Percentiles rank a stretch among this genome's conserved stretches.
phyloP scores from a whole-genome alignment of 2,113 vertebrate species.

The Peucedramus taeniatus region DNA sequence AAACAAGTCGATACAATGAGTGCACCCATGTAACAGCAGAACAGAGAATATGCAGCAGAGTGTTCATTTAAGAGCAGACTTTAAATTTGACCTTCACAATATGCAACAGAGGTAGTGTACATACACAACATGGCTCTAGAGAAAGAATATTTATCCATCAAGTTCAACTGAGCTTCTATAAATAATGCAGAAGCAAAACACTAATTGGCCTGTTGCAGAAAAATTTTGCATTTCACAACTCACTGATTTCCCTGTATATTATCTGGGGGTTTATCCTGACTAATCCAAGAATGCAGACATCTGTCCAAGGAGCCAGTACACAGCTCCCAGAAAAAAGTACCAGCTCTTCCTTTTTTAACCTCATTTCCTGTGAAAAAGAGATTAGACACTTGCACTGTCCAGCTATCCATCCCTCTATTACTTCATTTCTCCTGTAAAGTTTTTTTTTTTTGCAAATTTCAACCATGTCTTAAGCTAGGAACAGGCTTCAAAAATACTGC shows the following conservation, averaged over 20 bases:
- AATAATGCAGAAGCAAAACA: constrained; percentile 26
- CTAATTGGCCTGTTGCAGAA: constrained; percentile 27
- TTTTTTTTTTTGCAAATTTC: background rate
- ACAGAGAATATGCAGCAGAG: background rate
- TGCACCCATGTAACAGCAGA: fast-evolving
- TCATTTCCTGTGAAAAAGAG: background rate
- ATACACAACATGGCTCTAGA: background rate
- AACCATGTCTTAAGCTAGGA: background rate
- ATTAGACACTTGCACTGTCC: background rate
- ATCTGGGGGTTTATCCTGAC: background rate
- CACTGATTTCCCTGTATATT: background rate
- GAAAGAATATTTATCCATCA: background rate
- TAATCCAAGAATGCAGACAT: background rate
- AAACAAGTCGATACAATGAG: background rate
- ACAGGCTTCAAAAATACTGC: background rate
- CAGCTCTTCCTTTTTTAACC: background rate
- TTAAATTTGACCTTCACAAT: background rate
- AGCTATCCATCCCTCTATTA: background rate
- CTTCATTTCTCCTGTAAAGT: background rate
- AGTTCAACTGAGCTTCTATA: constrained; percentile 12
- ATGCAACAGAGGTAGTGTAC: background rate
- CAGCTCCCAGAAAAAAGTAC: background rate
- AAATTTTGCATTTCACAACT: constrained; percentile 15
- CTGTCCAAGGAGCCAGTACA: background rate
- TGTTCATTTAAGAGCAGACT: background rate